These are phyloP conservation scores for Peromyscus nudipes DNA, from an alignment of 2,797 vertebrate genomes.

Conservation along the genomic window DNA sequence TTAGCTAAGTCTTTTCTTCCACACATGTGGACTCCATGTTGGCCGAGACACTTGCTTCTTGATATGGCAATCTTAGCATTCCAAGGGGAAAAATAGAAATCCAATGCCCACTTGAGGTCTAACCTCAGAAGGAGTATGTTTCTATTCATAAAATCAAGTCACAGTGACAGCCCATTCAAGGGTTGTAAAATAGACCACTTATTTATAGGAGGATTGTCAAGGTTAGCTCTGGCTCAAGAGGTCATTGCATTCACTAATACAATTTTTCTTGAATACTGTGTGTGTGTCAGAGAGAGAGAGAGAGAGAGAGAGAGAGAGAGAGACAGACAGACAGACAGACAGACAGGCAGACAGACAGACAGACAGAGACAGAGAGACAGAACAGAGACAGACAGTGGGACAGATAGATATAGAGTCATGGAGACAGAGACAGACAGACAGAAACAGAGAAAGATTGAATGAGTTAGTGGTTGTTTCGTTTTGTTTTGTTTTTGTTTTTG, in stretches of 20 bases:
- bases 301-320: neutral
- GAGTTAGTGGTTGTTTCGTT: neutral
- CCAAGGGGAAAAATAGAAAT: neutral
- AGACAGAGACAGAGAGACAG: neutral
- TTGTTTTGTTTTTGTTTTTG: too few species aligned
- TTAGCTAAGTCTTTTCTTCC: neutral
- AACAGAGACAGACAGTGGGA: neutral
- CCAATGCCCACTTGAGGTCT: neutral
- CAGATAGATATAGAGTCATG: neutral
- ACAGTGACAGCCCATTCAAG: neutral
- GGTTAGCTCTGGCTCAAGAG: neutral
- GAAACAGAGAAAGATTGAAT: neutral
- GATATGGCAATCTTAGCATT: neutral
- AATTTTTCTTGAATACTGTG: neutral
- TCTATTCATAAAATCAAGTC: neutral
- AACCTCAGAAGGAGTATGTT: neutral
- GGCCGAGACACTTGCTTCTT: neutral
- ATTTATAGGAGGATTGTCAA: neutral
- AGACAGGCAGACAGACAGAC: neutral
- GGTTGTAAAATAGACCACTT: neutral
- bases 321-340: neutral
- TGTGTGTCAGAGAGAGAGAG: neutral
- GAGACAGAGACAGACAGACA: neutral
- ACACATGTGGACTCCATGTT: neutral
- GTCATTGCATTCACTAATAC: neutral